These are phyloP conservation scores for Metalampra italica DNA, from an alignment of 2,888 invertebrate genomes.

Conservation along the genomic window DNA sequence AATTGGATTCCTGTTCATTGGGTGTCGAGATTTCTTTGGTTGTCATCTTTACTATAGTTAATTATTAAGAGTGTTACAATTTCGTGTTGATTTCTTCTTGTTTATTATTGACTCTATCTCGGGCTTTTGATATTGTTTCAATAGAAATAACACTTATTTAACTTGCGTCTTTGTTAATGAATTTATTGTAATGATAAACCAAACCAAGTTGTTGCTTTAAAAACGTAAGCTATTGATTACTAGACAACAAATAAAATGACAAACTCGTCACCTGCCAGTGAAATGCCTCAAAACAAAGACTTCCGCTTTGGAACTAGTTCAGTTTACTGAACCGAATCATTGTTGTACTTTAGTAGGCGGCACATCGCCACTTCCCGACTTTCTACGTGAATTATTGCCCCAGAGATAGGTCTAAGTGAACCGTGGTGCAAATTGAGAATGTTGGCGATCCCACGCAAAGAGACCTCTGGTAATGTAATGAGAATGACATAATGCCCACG, in stretches of 20 bases:
- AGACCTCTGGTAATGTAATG: neutral
- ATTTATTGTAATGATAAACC: too few species aligned
- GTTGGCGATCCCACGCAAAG: conserved; percentile 18
- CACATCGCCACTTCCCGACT: conserved; percentile 44
- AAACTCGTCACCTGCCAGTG: neutral
- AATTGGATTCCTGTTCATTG: conserved; percentile 12
- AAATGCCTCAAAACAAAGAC: conserved; percentile 27
- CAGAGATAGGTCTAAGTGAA: conserved; percentile 32
- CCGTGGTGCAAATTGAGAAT: conserved; percentile 28
- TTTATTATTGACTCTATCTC: too few species aligned
- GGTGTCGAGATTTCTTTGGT: too few species aligned
- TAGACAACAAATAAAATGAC: neutral
- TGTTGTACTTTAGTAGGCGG: conserved; percentile 29
- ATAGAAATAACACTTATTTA: too few species aligned
- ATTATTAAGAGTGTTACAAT: too few species aligned
- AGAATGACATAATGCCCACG: neutral
- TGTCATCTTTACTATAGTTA: too few species aligned
- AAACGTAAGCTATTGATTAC: neutral
- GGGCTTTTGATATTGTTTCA: too few species aligned
- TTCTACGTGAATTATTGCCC: conserved; percentile 51
- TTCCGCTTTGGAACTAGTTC: conserved; percentile 38
- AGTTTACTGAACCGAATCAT: conserved; percentile 51
- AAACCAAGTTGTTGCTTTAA: neutral
- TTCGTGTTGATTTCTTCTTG: too few species aligned
- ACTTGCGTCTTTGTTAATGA: too few species aligned